Conservation (phyloP, 1,140 invertebrate genomes). For the Nasonia longicornis region DNA sequence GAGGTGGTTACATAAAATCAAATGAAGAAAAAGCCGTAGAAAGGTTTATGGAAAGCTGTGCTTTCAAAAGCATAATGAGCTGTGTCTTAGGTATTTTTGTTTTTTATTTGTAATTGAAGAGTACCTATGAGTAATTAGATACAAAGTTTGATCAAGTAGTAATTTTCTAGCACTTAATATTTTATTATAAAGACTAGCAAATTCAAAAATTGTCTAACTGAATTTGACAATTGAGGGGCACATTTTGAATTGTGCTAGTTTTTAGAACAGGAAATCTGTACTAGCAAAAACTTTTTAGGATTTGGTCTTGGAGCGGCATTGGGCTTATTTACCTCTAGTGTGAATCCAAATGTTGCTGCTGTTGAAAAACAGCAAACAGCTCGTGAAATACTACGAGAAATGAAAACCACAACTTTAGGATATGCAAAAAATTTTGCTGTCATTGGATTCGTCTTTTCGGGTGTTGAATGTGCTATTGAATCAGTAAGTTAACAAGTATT, state of each 20-base stretch:
- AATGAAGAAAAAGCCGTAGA: conserved; percentile 92
- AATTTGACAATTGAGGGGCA: too few species aligned
- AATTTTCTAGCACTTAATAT: background rate
- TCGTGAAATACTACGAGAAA: conserved; percentile 87
- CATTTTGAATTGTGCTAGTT: too few species aligned
- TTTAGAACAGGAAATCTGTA: background rate
- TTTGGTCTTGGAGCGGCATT: conserved; percentile 94
- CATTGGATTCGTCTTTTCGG: conserved; percentile 92
- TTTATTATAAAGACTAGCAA: conserved; percentile 1
- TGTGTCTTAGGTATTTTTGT: conserved; percentile 82
- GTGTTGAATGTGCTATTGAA: conserved; percentile 93
- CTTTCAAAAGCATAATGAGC: conserved; percentile 90
- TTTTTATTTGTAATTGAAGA: background rate
- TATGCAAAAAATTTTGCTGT: conserved; percentile 99
- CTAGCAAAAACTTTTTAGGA: conserved; percentile 71
- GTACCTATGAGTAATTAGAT: too few species aligned
- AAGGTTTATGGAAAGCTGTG: conserved; percentile 89
- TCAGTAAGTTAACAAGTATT: conserved; percentile 71
- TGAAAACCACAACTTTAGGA: conserved; percentile 89
- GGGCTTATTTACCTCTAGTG: conserved; percentile 94
- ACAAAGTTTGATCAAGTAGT: too few species aligned
- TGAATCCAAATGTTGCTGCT: conserved; percentile 87
- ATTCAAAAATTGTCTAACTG: too few species aligned
- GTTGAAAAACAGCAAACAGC: conserved; percentile 88
- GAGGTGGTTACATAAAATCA: conserved; percentile 83